Base-by-base conservation (phyloP, 2,113 vertebrate genomes). In the Osmerus mordax region DNA sequence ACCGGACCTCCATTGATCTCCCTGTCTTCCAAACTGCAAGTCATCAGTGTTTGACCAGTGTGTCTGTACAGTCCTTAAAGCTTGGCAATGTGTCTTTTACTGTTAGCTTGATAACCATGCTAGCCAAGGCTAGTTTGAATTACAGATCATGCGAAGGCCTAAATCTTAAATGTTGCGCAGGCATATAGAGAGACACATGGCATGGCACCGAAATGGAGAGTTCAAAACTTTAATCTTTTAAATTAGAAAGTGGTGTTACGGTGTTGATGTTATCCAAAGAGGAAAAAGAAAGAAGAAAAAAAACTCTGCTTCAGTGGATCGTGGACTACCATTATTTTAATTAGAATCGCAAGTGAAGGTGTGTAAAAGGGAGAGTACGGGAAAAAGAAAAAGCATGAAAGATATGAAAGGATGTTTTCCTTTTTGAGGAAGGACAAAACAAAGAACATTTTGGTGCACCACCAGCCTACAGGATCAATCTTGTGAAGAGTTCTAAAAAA, bases 241-340 rank as follows among this genome's bases (percentile, higher is more conserved):
- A 78, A 78, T 76, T 71, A 70, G 71, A 77, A 63, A 70, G 13
- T 29, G 71, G n/a, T 15, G 14, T 74, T 72, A 69, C 68, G 61
- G 16, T 1, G 23, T 19, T 52, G 72, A 76, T 25, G 71, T 70
- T 71, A 60, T 56, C 65, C 52, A 41, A 6, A 23, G 23, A 23
- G 23, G 23, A 23, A 23, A 23, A 23, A 23, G 23, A 23, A 23
- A 23, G 23, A 71, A 59, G 65, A 1, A 32, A 41, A 11, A 0
- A 23, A 23, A 2, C 6, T 53, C 29, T 28, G 32, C 63, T n/a
- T 29, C 55, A 25, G 52, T 47, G 67, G 58, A 74, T 8, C 25
- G 62, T 66, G 18, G 41, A 71, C 80, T 65, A 54, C 70, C 70
- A 78, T 83, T 83, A 79, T 68, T 79, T 54, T 70, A 76, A 81